These are phyloP conservation scores for Glyptemys insculpta DNA, from an alignment of 2,797 vertebrate genomes.

Conservation along the genomic window DNA sequence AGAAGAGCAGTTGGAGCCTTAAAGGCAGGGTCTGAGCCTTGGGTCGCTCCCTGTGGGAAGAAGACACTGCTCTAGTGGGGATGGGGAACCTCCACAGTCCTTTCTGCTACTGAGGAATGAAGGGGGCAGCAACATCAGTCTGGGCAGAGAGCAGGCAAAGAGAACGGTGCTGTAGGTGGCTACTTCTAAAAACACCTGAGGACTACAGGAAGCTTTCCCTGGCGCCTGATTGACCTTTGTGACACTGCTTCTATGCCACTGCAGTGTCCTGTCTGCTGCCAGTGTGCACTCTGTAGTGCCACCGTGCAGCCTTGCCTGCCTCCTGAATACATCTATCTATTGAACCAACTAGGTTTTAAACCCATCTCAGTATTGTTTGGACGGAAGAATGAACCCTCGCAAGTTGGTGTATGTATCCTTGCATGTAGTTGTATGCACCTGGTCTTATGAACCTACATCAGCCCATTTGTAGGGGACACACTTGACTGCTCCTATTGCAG, in stretches of 20 bases:
- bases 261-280: background rate
- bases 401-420: background rate
- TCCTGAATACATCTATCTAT: background rate
- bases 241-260: background rate
- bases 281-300: accelerated
- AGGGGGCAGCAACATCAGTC: background rate
- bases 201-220: background rate
- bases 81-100: background rate
- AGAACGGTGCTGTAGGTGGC: background rate
- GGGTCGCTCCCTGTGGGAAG: background rate
- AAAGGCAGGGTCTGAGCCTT: background rate
- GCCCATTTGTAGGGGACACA: accelerated
- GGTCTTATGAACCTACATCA: background rate
- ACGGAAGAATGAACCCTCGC: background rate
- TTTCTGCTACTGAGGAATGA: background rate
- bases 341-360: background rate
- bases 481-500: background rate
- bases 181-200: background rate
- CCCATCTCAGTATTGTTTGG: background rate
- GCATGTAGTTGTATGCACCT: too few species aligned
- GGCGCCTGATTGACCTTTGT: background rate
- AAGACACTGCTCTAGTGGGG: background rate
- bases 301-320: background rate
- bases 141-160: background rate
- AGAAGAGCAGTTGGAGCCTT: background rate